A percentile compares a stretch with the other conserved stretches of the same genome.
Evolutionary conservation across 2,888 invertebrate genomes (phyloP).

Genomic region (Autographa gamma): DNA sequence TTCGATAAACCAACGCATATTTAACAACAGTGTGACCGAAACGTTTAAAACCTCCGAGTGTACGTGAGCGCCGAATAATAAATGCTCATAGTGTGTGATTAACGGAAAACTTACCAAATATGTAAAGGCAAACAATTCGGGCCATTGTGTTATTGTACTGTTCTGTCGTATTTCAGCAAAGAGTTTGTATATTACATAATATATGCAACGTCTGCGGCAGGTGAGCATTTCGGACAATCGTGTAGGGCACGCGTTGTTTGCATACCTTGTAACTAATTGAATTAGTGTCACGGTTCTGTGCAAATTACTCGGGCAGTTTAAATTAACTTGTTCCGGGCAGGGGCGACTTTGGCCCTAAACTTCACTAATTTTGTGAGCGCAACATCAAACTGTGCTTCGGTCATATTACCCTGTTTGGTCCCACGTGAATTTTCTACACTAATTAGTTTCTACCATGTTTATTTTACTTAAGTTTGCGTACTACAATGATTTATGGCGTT

Average conservation of each 20-base stretch:
- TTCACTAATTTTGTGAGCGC: constrained; percentile 87
- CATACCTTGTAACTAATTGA: constrained; percentile 84
- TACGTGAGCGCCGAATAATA: constrained; percentile 4
- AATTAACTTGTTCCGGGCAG: constrained; percentile 86
- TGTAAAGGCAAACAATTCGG: neutral
- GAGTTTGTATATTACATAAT: constrained; percentile 11
- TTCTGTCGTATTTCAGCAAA: neutral
- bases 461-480: constrained; percentile 84
- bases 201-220: constrained; percentile 10
- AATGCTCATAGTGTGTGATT: constrained; percentile 2
- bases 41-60: neutral
- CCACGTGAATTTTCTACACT: constrained; percentile 87
- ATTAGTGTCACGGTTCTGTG: constrained; percentile 85
- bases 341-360: constrained; percentile 86
- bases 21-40: neutral
- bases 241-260: constrained; percentile 73
- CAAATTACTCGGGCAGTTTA: constrained; percentile 86
- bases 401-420: constrained; percentile 85
- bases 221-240: constrained; percentile 56
- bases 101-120: neutral
- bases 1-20: neutral
- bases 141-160: neutral
- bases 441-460: constrained; percentile 87
- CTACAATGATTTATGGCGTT: constrained; percentile 82
- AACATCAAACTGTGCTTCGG: constrained; percentile 87